Base-by-base conservation (phyloP, 2,888 invertebrate species). In the Acleris cristana region DNA sequence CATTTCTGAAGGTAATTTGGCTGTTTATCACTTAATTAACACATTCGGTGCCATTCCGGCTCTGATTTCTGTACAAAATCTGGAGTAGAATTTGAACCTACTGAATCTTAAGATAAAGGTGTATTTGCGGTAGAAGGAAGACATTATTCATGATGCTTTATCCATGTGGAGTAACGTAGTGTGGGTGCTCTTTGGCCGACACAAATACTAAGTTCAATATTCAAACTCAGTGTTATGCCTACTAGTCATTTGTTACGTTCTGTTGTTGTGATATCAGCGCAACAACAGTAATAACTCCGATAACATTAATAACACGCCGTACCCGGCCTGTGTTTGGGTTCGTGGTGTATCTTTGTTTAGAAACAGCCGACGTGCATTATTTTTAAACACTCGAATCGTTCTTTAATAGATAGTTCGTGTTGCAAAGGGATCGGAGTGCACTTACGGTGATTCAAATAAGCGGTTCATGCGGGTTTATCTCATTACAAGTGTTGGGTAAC, bases 1-100 rank as follows among this genome's bases (percentile, higher is more conserved):
- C 71, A 92, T 92, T 79, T 88, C 91, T 70, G 92, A 92, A 92
- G 92, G 92, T 92, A 56, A 65, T 60, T 54, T 58, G 21, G 21
- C 19, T 23, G n/a, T 53, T 49, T 16, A 30, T 12, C 53, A 18
- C 21, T 51, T 16, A 48, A 48, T 48, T 18, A 40, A 40, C 40
- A 40, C 40, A 14, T 40, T 14, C 40, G 4, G 40, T 40, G 40
- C 14, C 40, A 40, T 40, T 14, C 40, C 5, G 40, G 40, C 40
- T 40, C 40, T 40, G 4, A 40, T 14, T 40, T 40, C 40, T 14
- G 4, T 14, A 40, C 40, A 40, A 1, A 40, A 40, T 14, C 14
- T 40, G 4, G 40, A 14, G 14, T 10, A 40, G 4, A 40, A 12
- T 34, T 12, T 3, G 34, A 34, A 34, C 34, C 3, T 2, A 34